phyloP scores from a whole-genome alignment of 2,888 invertebrate genomes.

The Drosophila hamatofila region DNA sequence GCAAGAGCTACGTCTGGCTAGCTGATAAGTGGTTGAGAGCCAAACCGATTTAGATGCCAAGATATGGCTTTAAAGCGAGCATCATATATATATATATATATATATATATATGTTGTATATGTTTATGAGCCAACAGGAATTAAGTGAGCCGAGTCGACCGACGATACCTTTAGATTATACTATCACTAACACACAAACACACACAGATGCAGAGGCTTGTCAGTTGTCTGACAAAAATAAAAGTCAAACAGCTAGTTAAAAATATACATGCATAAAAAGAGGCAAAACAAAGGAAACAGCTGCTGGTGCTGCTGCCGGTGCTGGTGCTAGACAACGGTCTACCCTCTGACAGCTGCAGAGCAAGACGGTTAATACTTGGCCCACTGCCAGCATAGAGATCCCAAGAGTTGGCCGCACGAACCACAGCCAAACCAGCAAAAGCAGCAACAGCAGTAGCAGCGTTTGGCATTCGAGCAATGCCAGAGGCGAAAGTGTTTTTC shows the following conservation, averaged over 20 bases:
- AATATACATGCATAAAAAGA: constrained; percentile 59
- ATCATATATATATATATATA: constrained; percentile 23
- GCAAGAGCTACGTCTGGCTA: constrained; percentile 34
- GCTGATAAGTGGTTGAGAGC: constrained; percentile 36
- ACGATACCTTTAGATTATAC: constrained; percentile 41
- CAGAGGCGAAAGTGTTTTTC: constrained; percentile 73
- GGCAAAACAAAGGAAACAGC: constrained; percentile 22
- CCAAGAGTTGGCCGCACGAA: constrained; percentile 29
- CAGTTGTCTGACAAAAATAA: constrained; percentile 52
- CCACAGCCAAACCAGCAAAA: constrained; percentile 27
- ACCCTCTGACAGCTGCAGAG: constrained; percentile 39
- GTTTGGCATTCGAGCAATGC: constrained; percentile 71
- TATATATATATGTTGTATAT: too few relatives aligned
- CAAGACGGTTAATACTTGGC: constrained; percentile 32
- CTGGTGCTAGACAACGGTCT: constrained; percentile 42
- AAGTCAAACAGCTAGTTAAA: constrained; percentile 64
- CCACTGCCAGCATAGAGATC: constrained; percentile 36
- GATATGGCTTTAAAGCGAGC: constrained; percentile 32
- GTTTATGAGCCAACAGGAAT: constrained; percentile 23
- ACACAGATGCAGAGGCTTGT: constrained; percentile 34
- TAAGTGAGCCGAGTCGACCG: constrained; percentile 10
- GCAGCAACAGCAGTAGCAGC: constrained; percentile 30
- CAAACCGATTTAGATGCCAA: constrained; percentile 46
- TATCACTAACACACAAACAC: constrained; percentile 33
- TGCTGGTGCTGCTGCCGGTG: constrained; percentile 6